Evolutionary conservation across 2,888 invertebrate species (phyloP).

Genomic region (Ophion ellenae): DNA sequence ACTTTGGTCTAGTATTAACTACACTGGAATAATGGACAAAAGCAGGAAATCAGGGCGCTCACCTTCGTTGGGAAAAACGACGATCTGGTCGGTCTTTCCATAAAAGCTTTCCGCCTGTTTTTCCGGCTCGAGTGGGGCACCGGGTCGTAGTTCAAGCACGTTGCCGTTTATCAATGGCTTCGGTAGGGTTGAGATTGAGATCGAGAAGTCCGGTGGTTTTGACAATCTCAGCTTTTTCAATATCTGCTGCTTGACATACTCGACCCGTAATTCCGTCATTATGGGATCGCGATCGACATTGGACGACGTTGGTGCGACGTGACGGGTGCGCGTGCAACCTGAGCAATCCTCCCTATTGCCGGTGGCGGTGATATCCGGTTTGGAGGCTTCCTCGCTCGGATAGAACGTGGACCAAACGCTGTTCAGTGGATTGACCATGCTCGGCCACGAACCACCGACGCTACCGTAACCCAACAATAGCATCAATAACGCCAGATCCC

Average conservation of each 20-base stretch:
- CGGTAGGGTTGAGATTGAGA: constrained; percentile 88
- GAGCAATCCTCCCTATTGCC: constrained; percentile 69
- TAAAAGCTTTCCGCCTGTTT: constrained; percentile 91
- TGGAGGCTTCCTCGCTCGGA: constrained; percentile 62
- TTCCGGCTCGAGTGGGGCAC: constrained; percentile 86
- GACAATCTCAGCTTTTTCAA: constrained; percentile 91
- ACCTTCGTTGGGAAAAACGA: constrained; percentile 93
- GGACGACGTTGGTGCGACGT: constrained; percentile 71
- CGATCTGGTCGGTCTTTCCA: constrained; percentile 93
- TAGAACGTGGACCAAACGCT: constrained; percentile 78
- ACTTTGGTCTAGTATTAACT: neutral
- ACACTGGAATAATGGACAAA: neutral
- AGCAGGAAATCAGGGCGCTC: constrained; percentile 34
- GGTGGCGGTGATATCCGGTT: constrained; percentile 3
- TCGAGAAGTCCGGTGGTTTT: constrained; percentile 89
- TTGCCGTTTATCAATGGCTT: constrained; percentile 91
- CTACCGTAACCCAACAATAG: constrained; percentile 62
- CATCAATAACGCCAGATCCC: constrained; percentile 58
- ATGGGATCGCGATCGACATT: constrained; percentile 77
- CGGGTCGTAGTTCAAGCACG: constrained; percentile 85
- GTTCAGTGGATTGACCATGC: constrained; percentile 75
- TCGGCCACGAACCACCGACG: constrained; percentile 71
- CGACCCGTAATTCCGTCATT: constrained; percentile 89
- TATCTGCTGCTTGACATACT: constrained; percentile 94
- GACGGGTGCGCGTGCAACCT: constrained; percentile 76